Conservation (phyloP, 2,888 invertebrate genomes). For the Heliothis peltigera region DNA sequence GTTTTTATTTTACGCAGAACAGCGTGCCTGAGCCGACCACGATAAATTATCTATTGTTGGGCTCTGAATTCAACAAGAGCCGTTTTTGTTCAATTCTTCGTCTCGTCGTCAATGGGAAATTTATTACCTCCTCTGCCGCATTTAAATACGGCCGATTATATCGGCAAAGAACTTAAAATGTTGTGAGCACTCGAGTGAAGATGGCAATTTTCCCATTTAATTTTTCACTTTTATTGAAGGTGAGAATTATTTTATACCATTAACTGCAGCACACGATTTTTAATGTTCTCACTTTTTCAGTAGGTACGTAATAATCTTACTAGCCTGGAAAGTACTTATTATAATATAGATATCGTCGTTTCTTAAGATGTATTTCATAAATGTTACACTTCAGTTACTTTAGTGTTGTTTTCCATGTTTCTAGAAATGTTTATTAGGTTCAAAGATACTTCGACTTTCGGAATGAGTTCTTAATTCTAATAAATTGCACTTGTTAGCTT, state of each 20-base stretch:
- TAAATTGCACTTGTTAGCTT: slow-evolving; percentile 56
- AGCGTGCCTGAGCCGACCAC: slow-evolving; percentile 78
- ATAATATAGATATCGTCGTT: neutral
- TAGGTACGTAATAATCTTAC: slow-evolving; percentile 3
- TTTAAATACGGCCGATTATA: slow-evolving; percentile 88
- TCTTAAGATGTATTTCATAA: slow-evolving; percentile 35
- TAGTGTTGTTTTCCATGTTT: slow-evolving; percentile 41
- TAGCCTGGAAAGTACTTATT: slow-evolving; percentile 5
- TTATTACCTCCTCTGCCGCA: slow-evolving; percentile 85
- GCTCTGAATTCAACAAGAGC: slow-evolving; percentile 84
- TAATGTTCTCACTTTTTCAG: slow-evolving; percentile 10
- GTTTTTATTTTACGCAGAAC: slow-evolving; percentile 78
- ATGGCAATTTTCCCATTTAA: slow-evolving; percentile 78
- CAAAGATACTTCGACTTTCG: slow-evolving; percentile 34
- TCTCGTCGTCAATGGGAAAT: slow-evolving; percentile 88
- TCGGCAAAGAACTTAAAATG: slow-evolving; percentile 78
- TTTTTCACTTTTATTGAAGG: slow-evolving; percentile 68
- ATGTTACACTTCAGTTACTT: slow-evolving; percentile 37
- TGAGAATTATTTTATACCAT: slow-evolving; percentile 65
- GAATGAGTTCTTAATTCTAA: slow-evolving; percentile 59
- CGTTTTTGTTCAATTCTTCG: slow-evolving; percentile 89
- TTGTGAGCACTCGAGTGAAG: slow-evolving; percentile 76
- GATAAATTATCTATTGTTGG: slow-evolving; percentile 89
- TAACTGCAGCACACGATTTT: slow-evolving; percentile 49
- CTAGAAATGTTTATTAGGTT: slow-evolving; percentile 51